phyloP scores from a whole-genome alignment of 1,140 invertebrate species.

The Drosophila persimilis region DNA sequence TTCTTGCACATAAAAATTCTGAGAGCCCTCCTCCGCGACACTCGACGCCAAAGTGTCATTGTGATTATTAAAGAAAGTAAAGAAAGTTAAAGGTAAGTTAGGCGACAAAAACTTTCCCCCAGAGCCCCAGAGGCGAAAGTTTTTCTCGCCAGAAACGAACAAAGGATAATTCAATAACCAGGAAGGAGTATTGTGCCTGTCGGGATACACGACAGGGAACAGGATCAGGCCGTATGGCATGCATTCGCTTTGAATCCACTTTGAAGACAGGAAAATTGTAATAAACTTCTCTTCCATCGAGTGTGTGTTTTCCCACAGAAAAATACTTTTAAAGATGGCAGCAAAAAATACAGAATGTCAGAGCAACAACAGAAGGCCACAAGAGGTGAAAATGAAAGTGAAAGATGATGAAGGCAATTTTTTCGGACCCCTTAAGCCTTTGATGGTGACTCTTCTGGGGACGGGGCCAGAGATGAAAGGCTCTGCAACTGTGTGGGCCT shows the following conservation, averaged over 20 bases:
- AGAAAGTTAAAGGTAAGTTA: conserved; percentile 11
- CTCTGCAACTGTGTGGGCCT: conserved; percentile 33
- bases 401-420: conserved; percentile 80
- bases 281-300: conserved; percentile 24
- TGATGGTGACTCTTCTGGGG: conserved; percentile 33
- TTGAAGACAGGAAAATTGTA: conserved; percentile 51
- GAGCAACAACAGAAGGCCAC: too few species aligned
- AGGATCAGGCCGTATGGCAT: too few species aligned
- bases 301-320: conserved; percentile 29
- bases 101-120: neutral
- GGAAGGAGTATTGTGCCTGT: neutral
- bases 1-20: conserved; percentile 10
- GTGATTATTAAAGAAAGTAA: conserved; percentile 18
- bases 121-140: conserved; percentile 10
- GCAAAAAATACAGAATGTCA: conserved; percentile 3
- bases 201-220: too few species aligned
- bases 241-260: conserved; percentile 1
- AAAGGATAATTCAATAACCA: conserved; percentile 23
- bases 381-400: conserved; percentile 31
- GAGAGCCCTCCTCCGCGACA: too few species aligned
- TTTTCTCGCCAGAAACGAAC: neutral
- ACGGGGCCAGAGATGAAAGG: conserved; percentile 11
- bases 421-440: conserved; percentile 61
- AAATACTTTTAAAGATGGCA: conserved; percentile 18
- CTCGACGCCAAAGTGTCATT: conserved; percentile 14